Base-by-base conservation (phyloP, 35 echinoderm and acorn worm genomes). In the Holothuria glaberrima region DNA sequence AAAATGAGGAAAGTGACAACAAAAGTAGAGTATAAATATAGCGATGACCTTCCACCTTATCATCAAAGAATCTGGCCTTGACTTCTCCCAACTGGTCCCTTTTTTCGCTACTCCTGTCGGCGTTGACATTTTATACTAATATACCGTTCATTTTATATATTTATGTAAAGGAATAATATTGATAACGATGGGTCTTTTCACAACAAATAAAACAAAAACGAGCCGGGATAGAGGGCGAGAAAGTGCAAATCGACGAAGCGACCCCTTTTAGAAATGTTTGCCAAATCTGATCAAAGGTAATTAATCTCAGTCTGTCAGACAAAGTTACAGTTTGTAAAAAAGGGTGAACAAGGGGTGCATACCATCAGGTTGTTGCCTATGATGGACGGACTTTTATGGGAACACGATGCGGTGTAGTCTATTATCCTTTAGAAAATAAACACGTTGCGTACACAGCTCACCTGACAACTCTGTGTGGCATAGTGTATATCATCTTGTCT, bases 181-280 rank as follows among this genome's bases (percentile, higher is more conserved):
- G 74, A 78, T 78, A 78, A 19, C 74, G 26, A 78, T 48, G 22
- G 74, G 41, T 54, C 74, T 78, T 78, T 78, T 78, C 29, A 78
- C 74, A 78, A 78, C 44, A 78, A 78, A 78, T 78, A 78, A 78
- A 78, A 48, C 12, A 78, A 52, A 48, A n/a, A 0, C 13, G 74
- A 24, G 74, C 44, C 41, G 3, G 44, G 12, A 78, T 48, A 78
- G 74, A 78, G 74, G 74, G 38, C 74, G 74, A 73, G 69, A 78
- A 78, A 48, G 35, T 78, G 74, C 44, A 48, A 78, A 78, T 78
- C 20, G 46, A 28, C 44, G 74, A 78, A 78, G 50, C 74, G 74
- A 78, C 74, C 74, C 74, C 74, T 78, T 78, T 78, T 78, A 78
- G 38, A 52, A 50, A 78, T 78, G 74, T 78, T 78, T 78, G 74